Conservation (phyloP, 2,888 invertebrate species). For the Metallyticus violacea region DNA sequence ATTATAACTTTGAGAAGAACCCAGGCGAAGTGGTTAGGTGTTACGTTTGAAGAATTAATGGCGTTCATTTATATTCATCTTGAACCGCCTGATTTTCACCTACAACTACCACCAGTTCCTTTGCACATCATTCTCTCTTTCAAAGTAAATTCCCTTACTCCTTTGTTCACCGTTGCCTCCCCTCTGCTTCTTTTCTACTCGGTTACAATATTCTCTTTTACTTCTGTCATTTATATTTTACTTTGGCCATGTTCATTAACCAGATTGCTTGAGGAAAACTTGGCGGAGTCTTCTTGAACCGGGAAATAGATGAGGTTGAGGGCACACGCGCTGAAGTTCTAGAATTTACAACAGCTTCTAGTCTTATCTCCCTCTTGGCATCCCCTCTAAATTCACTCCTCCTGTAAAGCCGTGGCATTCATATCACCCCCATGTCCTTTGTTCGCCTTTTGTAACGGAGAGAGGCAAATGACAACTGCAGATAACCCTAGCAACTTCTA, state of each 20-base stretch:
- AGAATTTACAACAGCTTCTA: neutral
- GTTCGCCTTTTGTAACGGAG: neutral
- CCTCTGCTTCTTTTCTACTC: neutral
- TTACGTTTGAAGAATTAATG: neutral
- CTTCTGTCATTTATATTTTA: constrained; percentile 19
- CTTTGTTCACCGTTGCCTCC: neutral
- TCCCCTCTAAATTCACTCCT: too few relatives aligned
- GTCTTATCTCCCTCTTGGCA: neutral
- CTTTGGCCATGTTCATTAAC: constrained; percentile 18
- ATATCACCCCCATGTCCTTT: neutral
- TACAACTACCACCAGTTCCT: neutral
- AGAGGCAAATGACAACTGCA: neutral
- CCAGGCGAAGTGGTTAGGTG: neutral
- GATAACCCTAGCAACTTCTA: too few relatives aligned
- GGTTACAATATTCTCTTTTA: neutral
- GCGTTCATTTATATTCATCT: neutral
- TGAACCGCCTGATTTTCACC: neutral
- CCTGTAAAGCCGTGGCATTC: neutral
- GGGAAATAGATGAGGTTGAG: neutral
- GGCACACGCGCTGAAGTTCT: neutral
- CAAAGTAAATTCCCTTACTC: neutral
- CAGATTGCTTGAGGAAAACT: constrained; percentile 14
- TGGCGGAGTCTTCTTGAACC: neutral
- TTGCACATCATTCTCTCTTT: neutral
- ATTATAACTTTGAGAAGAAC: neutral